These are phyloP conservation scores for Mystacides longicornis DNA, from an alignment of 2,888 invertebrate genomes.

Conservation along the genomic window DNA sequence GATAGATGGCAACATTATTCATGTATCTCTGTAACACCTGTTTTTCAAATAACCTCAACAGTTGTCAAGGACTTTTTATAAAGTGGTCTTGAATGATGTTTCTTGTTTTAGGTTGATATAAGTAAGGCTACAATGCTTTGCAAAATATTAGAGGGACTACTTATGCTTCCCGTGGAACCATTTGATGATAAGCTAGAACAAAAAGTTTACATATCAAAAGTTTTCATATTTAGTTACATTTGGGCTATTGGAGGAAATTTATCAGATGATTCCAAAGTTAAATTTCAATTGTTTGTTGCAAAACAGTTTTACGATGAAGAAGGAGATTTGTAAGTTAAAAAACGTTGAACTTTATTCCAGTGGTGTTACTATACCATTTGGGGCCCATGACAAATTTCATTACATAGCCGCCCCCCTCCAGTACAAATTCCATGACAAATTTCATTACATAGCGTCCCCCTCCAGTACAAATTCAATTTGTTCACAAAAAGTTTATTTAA, in stretches of 20 bases:
- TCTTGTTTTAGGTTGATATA: conserved; percentile 61
- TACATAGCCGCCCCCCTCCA: too few species aligned
- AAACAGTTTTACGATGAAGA: conserved; percentile 62
- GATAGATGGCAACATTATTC: too few species aligned
- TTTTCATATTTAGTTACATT: conserved; percentile 73
- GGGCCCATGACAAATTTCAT: too few species aligned
- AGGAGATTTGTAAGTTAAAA: conserved; percentile 54
- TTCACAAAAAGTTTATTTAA: too few species aligned
- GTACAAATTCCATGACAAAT: too few species aligned
- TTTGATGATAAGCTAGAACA: conserved; percentile 55
- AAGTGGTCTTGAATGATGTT: background rate
- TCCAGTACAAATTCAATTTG: too few species aligned
- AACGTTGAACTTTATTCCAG: too few species aligned
- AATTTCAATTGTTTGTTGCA: conserved; percentile 62
- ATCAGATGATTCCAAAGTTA: conserved; percentile 57
- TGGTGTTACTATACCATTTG: too few species aligned
- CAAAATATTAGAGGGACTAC: conserved; percentile 60
- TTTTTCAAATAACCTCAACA: too few species aligned
- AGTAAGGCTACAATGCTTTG: conserved; percentile 75
- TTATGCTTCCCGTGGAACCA: conserved; percentile 55
- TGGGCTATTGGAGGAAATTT: conserved; percentile 88
- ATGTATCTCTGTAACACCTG: too few species aligned
- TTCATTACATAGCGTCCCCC: too few species aligned
- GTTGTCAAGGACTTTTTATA: background rate
- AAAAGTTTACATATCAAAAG: conserved; percentile 60